Conservation (phyloP, 2,888 invertebrate species). For the Cantharis nigra region DNA sequence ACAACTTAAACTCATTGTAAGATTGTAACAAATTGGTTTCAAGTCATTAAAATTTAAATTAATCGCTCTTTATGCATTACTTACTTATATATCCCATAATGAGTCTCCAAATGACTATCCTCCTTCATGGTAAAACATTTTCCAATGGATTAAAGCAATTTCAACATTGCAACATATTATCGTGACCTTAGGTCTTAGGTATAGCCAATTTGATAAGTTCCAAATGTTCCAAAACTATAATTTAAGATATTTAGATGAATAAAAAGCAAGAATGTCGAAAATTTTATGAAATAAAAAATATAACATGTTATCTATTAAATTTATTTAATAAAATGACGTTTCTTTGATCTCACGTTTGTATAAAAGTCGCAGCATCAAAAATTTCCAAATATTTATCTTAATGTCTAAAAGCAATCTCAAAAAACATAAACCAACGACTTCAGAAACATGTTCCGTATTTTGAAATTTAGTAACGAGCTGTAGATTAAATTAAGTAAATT, state of each 20-base stretch:
- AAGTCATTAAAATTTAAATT: neutral
- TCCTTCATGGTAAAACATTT: neutral
- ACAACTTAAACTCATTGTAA: neutral
- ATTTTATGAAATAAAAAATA: neutral
- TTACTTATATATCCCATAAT: neutral
- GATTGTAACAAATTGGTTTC: neutral
- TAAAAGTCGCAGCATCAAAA: neutral
- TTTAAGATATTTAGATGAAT: neutral
- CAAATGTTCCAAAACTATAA: neutral
- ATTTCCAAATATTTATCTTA: slow-evolving; percentile 5
- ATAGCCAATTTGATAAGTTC: neutral
- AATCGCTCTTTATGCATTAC: neutral
- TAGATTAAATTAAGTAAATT: neutral
- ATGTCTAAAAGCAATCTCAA: slow-evolving; percentile 25
- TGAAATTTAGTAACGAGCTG: slow-evolving; percentile 10
- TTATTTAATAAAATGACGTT: neutral
- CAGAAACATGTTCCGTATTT: slow-evolving; percentile 24
- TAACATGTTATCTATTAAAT: neutral
- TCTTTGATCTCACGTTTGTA: neutral
- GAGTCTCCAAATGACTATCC: neutral
- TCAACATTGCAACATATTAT: neutral
- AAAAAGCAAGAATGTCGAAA: neutral
- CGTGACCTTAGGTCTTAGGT: neutral
- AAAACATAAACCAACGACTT: slow-evolving; percentile 22
- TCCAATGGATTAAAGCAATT: neutral